Percentiles rank a stretch among this genome's conserved stretches.
phyloP scores from a whole-genome alignment of 1,140 invertebrate genomes.

The Drosophila varians region DNA sequence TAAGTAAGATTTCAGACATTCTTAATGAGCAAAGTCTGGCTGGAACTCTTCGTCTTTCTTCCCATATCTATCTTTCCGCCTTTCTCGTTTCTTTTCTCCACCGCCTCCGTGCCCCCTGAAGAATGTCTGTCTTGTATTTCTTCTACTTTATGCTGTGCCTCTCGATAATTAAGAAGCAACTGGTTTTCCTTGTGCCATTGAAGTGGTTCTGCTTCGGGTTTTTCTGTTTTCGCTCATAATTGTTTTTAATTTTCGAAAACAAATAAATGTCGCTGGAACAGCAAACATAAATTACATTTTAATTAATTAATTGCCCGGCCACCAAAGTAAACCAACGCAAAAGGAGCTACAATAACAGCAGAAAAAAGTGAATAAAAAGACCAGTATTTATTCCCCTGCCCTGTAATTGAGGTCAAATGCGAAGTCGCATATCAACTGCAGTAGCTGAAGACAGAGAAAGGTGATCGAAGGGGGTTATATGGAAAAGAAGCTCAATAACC shows the following conservation, averaged over 20 bases:
- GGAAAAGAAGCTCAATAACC: constrained; percentile 32
- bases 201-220: constrained; percentile 19
- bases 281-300: constrained; percentile 48
- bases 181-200: constrained; percentile 32
- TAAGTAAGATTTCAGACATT: constrained; percentile 27
- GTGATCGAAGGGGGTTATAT: not conserved
- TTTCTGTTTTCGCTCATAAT: constrained; percentile 31
- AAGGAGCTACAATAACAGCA: not conserved
- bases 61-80: not conserved
- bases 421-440: constrained; percentile 40
- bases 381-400: constrained; percentile 16
- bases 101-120: not conserved
- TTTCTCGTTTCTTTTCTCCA: constrained; percentile 1
- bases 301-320: constrained; percentile 42
- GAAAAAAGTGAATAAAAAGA: not conserved
- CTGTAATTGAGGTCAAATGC: constrained; percentile 47
- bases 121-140: constrained; percentile 23
- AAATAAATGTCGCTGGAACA: constrained; percentile 38
- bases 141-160: constrained; percentile 13
- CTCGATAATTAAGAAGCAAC: constrained; percentile 35
- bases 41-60: constrained; percentile 8
- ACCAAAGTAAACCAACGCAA: constrained; percentile 13
- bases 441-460: not conserved
- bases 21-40: constrained; percentile 29
- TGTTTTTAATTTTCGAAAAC: constrained; percentile 49